Percentiles rank a stretch among this genome's conserved stretches.
phyloP scores from a whole-genome alignment of 1,140 invertebrate genomes.

The Holotrichia oblita region DNA sequence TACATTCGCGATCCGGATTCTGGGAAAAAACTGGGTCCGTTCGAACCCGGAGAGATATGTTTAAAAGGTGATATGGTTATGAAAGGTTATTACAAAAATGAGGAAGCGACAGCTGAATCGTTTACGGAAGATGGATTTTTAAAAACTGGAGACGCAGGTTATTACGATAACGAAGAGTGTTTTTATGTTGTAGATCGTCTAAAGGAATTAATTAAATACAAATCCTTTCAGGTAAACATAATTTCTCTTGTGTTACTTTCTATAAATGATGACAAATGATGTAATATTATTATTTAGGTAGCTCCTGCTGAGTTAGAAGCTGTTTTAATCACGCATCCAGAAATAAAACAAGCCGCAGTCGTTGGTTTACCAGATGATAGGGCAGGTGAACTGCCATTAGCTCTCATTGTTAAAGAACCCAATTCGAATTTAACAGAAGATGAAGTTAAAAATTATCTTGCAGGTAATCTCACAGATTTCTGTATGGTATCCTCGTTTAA shows the following conservation, averaged over 20 bases:
- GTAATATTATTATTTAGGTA: conserved; percentile 25
- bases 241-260: too few species aligned
- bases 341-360: conserved; percentile 74
- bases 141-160: conserved; percentile 84
- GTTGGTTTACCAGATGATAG: conserved; percentile 71
- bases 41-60: conserved; percentile 74
- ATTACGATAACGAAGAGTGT: conserved; percentile 75
- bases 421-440: conserved; percentile 59
- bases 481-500: neutral
- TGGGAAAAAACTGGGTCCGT: conserved; percentile 68
- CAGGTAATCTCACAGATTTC: too few species aligned
- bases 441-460: conserved; percentile 58
- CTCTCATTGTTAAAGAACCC: conserved; percentile 69
- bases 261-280: too few species aligned
- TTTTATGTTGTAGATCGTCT: conserved; percentile 85
- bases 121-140: conserved; percentile 79
- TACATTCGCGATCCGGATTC: conserved; percentile 72
- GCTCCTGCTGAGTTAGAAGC: conserved; percentile 42
- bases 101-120: conserved; percentile 75
- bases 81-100: conserved; percentile 75
- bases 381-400: conserved; percentile 73
- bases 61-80: conserved; percentile 71
- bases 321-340: conserved; percentile 33
- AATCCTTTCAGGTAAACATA: conserved; percentile 75
- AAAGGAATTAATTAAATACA: conserved; percentile 91